phyloP scores from a whole-genome alignment of 2,797 vertebrate genomes.

The Falco naumanni region DNA sequence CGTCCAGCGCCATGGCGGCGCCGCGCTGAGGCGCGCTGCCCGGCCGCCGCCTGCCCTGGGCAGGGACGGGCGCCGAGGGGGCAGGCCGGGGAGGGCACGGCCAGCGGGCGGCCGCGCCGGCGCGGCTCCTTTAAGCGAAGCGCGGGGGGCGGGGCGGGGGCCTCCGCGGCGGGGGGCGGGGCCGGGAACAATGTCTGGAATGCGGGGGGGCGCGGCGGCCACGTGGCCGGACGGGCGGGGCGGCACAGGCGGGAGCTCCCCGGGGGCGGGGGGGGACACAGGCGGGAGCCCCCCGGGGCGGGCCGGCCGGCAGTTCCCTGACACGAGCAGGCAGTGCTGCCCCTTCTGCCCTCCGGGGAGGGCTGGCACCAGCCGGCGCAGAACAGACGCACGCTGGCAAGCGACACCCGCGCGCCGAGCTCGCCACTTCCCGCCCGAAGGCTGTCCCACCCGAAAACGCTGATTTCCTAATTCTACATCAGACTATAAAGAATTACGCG shows the following conservation, averaged over 20 bases:
- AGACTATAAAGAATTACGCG: not conserved
- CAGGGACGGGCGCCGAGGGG: not conserved
- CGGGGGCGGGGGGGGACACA: not conserved
- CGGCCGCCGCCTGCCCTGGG: not conserved
- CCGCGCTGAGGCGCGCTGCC: not conserved
- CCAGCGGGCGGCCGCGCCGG: not conserved
- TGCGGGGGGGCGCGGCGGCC: not conserved
- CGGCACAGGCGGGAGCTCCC: too few relatives aligned
- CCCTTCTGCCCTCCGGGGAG: not conserved
- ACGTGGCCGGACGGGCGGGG: not conserved
- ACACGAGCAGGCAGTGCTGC: too few relatives aligned
- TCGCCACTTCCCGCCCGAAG: not conserved
- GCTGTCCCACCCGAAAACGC: not conserved
- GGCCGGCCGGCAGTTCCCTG: too few relatives aligned
- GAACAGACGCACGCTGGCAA: not conserved
- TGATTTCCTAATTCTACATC: not conserved
- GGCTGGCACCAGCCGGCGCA: not conserved
- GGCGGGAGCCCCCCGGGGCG: not conserved
- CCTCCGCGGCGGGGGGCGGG: not conserved
- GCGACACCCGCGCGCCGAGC: not conserved
- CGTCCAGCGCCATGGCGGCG: constrained; percentile 60
- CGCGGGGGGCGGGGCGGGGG: not conserved
- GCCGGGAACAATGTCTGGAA: not conserved
- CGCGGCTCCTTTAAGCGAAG: not conserved
- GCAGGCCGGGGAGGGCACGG: not conserved